Base-by-base conservation (phyloP, 2,888 invertebrate species). In the Lycia hirtaria region DNA sequence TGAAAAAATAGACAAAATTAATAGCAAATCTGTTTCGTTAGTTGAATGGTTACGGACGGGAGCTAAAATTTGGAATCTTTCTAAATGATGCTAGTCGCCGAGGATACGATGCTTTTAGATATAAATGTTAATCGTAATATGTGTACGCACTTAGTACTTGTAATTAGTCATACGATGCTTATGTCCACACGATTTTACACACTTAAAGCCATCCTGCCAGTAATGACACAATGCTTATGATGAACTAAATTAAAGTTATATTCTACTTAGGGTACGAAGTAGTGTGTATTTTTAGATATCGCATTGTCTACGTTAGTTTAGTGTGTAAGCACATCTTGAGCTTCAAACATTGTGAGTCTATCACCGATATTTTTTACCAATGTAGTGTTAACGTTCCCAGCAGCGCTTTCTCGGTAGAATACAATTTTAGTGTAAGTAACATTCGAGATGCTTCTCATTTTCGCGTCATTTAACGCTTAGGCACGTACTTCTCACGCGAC, bases 241-340 rank as follows among this genome's bases (percentile, higher is more conserved):
- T 84, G 75, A 88, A 86, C 71, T 52, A 88, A 85, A 85, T 80
- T 84, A 75, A 71, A 69, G 68, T 80, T 74, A 81, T 84, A 89
- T 88, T 88, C 89, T 90, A 91, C 82, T 83, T 89, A 92, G 89
- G 71, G 76, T 89, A 90, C 75, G 81, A 78, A 76, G 89, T 91
- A 91, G 90, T 85, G 90, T 85, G 91, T 91, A 91, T 92, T 91
- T 91, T 91, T 91, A 92, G 91, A 90, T 85, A 89, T 87, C 63
- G 88, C 91, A 87, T 92, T 90, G 88, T 89, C 85, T 90, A 90
- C 83, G 89, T 92, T 90, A 89, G 88, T 79, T 72, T 91, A 91
- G 91, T 87, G 70, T 65, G 78, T 90, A 89, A 90, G 88, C 76
- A 88, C 88, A 87, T 81, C 78, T 88, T 89, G 92, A 92, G 92